Evolutionary conservation across 2,888 invertebrate genomes (phyloP).

Genomic region (Autographa gamma): DNA sequence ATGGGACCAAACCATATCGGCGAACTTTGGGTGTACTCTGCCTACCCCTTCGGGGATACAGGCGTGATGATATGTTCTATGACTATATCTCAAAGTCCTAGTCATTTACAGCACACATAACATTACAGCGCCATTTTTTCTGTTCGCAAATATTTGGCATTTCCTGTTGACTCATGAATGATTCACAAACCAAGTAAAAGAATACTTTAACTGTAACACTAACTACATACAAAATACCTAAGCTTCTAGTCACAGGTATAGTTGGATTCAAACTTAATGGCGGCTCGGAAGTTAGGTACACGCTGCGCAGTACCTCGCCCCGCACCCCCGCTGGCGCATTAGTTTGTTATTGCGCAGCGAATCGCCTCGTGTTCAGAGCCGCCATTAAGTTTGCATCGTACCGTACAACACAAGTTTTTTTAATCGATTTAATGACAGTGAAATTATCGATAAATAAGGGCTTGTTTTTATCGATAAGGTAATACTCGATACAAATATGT

Average conservation of each 20-base stretch:
- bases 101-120: background rate
- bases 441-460: constrained; percentile 25
- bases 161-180: constrained; percentile 48
- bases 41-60: no score
- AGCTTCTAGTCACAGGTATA: background rate
- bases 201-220: background rate
- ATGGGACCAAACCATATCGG: no score
- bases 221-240: background rate
- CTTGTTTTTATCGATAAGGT: constrained; percentile 40
- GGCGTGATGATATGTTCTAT: no score
- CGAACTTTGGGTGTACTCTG: no score
- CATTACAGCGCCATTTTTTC: background rate
- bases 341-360: no score
- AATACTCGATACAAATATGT: constrained; percentile 48
- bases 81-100: background rate
- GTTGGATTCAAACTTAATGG: no score
- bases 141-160: constrained; percentile 32
- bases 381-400: no score
- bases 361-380: no score
- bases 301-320: no score
- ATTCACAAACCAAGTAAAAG: constrained; percentile 27
- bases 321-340: no score
- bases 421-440: background rate
- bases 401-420: background rate
- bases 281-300: no score